Conservation (phyloP, 2,113 vertebrate genomes). For the Paradoxurus hermaphroditus region DNA sequence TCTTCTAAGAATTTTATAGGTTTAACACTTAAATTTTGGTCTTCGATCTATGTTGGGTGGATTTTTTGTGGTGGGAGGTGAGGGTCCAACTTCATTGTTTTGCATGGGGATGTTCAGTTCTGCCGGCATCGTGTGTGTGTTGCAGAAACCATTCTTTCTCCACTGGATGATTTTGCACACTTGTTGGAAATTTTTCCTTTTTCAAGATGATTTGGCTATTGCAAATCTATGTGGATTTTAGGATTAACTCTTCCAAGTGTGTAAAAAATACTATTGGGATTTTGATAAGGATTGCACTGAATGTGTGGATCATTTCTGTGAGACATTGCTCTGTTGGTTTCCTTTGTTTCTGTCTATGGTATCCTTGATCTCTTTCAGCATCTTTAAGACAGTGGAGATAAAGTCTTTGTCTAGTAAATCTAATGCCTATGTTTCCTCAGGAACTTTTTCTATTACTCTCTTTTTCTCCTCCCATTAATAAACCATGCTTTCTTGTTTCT, state of each 20-base stretch:
- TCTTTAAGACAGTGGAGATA: neutral
- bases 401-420: constrained; percentile 6
- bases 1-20: neutral
- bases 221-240: neutral
- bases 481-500: neutral
- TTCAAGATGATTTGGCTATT: neutral
- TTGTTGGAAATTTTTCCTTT: neutral
- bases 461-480: neutral
- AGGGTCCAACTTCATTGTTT: neutral
- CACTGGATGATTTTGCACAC: neutral
- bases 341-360: neutral
- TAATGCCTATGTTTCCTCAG: neutral
- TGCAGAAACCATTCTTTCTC: neutral
- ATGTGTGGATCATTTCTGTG: neutral
- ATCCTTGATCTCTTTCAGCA: neutral
- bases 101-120: neutral
- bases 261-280: neutral
- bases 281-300: neutral
- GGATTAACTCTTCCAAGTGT: neutral
- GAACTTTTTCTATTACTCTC: neutral
- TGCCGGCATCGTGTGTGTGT: neutral
- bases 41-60: neutral
- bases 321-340: neutral
- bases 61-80: neutral
- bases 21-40: neutral